Evolutionary conservation across 1,140 invertebrate species (phyloP).

Genomic region (Dendrolimus kikuchii): DNA sequence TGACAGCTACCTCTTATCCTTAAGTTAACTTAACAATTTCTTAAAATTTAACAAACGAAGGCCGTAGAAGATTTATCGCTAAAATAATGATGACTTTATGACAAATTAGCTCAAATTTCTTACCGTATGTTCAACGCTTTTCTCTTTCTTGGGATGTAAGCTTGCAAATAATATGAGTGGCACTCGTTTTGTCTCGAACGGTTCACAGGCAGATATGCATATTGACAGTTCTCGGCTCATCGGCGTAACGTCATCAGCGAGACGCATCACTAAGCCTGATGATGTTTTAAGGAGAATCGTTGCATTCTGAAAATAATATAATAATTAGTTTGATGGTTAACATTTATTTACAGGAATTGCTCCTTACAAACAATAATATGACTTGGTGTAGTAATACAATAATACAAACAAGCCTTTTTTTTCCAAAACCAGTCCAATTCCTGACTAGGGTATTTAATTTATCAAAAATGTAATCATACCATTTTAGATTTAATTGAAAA

Average conservation of each 20-base stretch:
- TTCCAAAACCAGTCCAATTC: no score
- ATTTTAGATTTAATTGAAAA: no score
- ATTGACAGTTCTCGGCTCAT: conserved; percentile 76
- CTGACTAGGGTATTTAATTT: no score
- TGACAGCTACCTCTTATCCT: no score
- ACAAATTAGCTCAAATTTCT: conserved; percentile 14
- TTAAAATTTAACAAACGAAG: no score
- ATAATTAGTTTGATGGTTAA: not conserved
- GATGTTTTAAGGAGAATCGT: conserved; percentile 68
- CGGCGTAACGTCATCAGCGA: conserved; percentile 35
- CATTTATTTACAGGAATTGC: not conserved
- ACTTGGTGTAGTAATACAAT: no score
- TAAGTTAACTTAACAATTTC: no score
- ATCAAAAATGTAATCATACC: no score
- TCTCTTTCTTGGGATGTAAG: conserved; percentile 78
- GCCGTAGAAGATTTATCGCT: no score
- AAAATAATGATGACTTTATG: not conserved
- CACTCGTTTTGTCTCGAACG: conserved; percentile 78
- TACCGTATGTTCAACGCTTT: conserved; percentile 82
- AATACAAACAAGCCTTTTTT: no score
- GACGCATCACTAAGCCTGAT: conserved; percentile 58
- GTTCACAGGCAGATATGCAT: conserved; percentile 76
- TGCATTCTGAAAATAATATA: conserved; percentile 49
- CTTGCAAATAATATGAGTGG: conserved; percentile 80
- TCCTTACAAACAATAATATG: no score